Evolutionary conservation across 2,888 invertebrate species (phyloP), one percentile per base, ranked within the genome.

Genomic region (Callyntrura guangdongensis): DNA sequence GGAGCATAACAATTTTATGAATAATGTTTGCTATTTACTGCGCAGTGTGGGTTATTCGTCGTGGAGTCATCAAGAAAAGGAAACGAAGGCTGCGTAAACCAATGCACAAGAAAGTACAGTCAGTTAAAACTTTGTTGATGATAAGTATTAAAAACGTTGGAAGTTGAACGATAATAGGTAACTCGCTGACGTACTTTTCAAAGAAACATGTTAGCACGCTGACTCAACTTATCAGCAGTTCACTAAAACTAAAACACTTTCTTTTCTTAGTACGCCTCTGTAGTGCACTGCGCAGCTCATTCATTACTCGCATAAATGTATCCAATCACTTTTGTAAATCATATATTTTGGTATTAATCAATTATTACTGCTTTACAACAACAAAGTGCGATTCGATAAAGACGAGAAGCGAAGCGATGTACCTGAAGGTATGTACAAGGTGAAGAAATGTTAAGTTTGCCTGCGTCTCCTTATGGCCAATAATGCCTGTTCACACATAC

Each of bases 1-100:
- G 85, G 85, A 85, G 85, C 85, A 74, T 53, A 74, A 85, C 85
- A 85, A 36, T 53, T 72, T 85, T 59, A 72, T 74, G 85, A 85
- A 85, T 85, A 67, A 17, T 72, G 47, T n/a, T 72, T 45, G n/a
- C 36, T 45, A 36, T 72, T 72, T 45, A 47, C 72, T 72, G 72
- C 72, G 45, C 72, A 72, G 2, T 27, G 72, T 14, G 14, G 6
- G 36, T 14, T 14, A 72, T 3, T 77, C 74, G 74, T 77, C 49
- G 25, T 49, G 53, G 25, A 77, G 72, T 72, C n/a, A n/a, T 72
- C 45, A 72, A 45, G 36, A 27, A 72, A 64, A 8, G 64, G 11
- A 36, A 36, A 25, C 9, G n/a, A 64, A 64, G 25, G 22, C 36
- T 36, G 36, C 11, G 12, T n/a, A 53, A 14, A 53, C 2, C 53